A percentile compares a stretch with the other conserved stretches of the same genome.
Evolutionary conservation across 2,888 invertebrate genomes (phyloP).

Genomic region (Idaea straminata): DNA sequence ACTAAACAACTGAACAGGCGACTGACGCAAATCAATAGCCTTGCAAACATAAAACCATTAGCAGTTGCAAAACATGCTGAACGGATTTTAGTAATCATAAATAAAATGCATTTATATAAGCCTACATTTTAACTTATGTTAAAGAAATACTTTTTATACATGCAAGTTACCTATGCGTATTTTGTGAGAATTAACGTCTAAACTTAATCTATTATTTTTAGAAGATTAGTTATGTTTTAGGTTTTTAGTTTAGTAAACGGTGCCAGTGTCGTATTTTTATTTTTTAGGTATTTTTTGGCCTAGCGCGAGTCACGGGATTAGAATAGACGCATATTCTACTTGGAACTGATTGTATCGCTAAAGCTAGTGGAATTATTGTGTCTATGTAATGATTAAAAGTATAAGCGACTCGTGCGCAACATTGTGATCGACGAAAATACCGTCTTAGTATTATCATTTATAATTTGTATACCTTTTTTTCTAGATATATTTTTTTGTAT

Average conservation of each 20-base stretch:
- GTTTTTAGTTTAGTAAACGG: conserved; percentile 21
- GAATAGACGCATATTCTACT: too few species aligned
- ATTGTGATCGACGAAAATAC: conserved; percentile 33
- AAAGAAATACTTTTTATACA: conserved; percentile 22
- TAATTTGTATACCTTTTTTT: conserved; percentile 18
- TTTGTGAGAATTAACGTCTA: conserved; percentile 13
- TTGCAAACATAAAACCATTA: not conserved
- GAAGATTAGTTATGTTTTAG: conserved; percentile 30
- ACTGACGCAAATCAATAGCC: too few species aligned
- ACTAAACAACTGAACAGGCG: too few species aligned
- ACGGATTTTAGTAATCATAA: not conserved
- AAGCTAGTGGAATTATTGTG: conserved; percentile 1
- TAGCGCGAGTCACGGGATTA: conserved; percentile 15
- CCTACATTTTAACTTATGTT: conserved; percentile 4
- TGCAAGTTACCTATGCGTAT: conserved; percentile 24
- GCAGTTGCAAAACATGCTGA: too few species aligned
- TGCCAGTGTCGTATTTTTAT: conserved; percentile 26
- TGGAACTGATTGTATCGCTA: too few species aligned
- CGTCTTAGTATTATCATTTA: conserved; percentile 43
- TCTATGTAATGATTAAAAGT: conserved; percentile 7
- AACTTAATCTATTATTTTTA: conserved; percentile 15
- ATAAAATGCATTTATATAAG: conserved; percentile 6
- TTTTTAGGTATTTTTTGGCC: conserved; percentile 21
- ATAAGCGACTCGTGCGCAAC: not conserved
- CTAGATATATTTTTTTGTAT: conserved; percentile 47